These are phyloP conservation scores for Cladopsammia gracilis DNA, from an alignment of 64 coral and sea anemone species.

Conservation along the genomic window DNA sequence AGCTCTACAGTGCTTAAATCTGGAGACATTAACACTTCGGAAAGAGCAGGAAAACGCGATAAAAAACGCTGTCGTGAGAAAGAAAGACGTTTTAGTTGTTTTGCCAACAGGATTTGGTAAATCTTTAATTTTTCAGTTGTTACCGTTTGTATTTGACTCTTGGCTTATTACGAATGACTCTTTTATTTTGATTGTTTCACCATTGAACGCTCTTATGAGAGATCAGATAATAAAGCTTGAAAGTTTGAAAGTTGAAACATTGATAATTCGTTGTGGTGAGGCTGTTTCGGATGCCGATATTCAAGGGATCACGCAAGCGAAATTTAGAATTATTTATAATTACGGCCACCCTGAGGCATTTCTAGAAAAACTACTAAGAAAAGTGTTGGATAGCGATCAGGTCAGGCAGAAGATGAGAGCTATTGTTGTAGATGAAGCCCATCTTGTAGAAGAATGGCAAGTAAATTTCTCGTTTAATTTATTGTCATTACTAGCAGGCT, in stretches of 20 bases:
- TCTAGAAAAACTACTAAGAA: slow-evolving; percentile 1
- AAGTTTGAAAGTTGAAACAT: slow-evolving; percentile 20
- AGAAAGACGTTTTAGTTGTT: slow-evolving; percentile 23
- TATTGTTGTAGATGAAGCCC: too few species aligned
- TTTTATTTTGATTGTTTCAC: slow-evolving; percentile 2
- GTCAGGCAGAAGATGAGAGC: too few species aligned
- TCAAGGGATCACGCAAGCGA: slow-evolving; percentile 18
- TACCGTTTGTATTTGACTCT: slow-evolving; percentile 35
- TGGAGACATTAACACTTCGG: slow-evolving; percentile 13
- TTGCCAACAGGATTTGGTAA: slow-evolving; percentile 51
- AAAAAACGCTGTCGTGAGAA: background rate
- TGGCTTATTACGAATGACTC: background rate
- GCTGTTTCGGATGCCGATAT: slow-evolving; percentile 6
- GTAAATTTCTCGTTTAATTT: too few species aligned
- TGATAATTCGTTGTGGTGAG: slow-evolving; percentile 19
- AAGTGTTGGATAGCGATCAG: slow-evolving; percentile 6
- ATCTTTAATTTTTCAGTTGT: slow-evolving; percentile 66
- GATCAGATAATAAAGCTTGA: slow-evolving; percentile 14
- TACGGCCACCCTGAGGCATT: slow-evolving; percentile 28
- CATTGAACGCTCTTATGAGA: background rate
- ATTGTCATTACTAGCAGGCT: too few species aligned
- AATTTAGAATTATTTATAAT: slow-evolving; percentile 37
- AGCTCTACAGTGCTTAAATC: slow-evolving; percentile 27
- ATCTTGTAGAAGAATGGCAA: too few species aligned
- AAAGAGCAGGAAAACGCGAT: background rate